These are phyloP conservation scores for Sapayoa aenigma DNA, from an alignment of 2,113 vertebrate genomes.

Conservation along the genomic window DNA sequence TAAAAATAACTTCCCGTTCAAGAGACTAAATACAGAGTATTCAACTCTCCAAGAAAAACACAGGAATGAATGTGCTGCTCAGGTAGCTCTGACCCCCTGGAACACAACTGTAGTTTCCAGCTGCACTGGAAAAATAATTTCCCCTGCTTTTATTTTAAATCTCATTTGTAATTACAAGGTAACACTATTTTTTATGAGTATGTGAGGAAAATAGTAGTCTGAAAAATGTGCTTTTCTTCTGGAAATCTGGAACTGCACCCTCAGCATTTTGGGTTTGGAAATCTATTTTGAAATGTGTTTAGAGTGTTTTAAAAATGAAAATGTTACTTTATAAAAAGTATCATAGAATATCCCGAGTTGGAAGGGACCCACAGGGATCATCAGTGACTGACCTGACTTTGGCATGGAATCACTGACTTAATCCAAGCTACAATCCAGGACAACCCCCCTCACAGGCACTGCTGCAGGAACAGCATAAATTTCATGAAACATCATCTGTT, in stretches of 20 bases:
- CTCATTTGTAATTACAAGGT: constrained; percentile 24
- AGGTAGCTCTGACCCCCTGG: constrained; percentile 38
- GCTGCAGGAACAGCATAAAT: background rate
- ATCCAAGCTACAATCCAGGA: background rate
- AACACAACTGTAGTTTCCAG: constrained; percentile 51
- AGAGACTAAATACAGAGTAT: background rate
- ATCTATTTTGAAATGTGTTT: background rate
- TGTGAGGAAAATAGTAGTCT: background rate
- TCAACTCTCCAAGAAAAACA: background rate
- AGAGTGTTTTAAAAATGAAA: background rate
- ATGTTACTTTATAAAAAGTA: background rate
- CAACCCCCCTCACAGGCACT: background rate
- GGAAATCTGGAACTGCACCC: constrained; percentile 8
- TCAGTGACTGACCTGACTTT: background rate
- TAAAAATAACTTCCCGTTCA: constrained; percentile 4
- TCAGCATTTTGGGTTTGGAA: background rate
- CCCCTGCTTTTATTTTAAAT: constrained; percentile 47
- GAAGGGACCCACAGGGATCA: background rate
- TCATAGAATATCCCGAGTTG: background rate
- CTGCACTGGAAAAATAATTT: constrained; percentile 20
- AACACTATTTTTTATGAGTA: background rate
- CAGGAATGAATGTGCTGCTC: background rate
- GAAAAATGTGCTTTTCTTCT: background rate
- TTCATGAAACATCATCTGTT: background rate
- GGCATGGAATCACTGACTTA: rapidly evolving